Base-by-base conservation (phyloP, 1,140 invertebrate genomes). In the Trinorchestia longiramus region DNA sequence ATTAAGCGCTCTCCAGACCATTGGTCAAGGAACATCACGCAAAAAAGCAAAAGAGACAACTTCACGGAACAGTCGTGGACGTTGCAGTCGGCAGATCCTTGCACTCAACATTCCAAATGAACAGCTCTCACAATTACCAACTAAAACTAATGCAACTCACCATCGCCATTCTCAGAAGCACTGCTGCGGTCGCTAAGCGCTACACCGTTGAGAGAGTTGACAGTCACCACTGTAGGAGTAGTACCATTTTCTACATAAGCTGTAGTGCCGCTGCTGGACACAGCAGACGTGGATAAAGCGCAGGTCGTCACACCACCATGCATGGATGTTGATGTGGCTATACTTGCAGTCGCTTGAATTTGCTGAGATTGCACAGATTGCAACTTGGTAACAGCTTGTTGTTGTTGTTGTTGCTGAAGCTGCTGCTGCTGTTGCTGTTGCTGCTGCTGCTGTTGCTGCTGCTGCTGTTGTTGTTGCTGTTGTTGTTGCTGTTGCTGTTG, bases 301-400 rank as follows among this genome's bases (percentile, higher is more conserved):
- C 62, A 77, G 28, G 62, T 77, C 62, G 62, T 77, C 96, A 96
- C 87, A 96, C 96, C 45, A 96, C 97, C 88, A 41, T 90, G 42
- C 88, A 90, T 15, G 11, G 88, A 42, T 11, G 88, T 42, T 42
- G 88, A 77, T 36, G 62, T 42, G 41, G 88, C 96, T 77, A 90
- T 42, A 36, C 43, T 90, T 42, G 88, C n/a, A 42, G 4, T 90
- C 96, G 96, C 96, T 87, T 95, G 96, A 77, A 57, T 95, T 92
- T 95, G 97, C 95, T 97, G 97, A 88, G 97, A 97, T 11, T 97
- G 96, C 96, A 97, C 97, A 95, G 95, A 40, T 19, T 97, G 97
- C 36, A 95, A 95, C 90, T 96, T 87, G 45, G 88, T 44, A 19
- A 43, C 28, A 6, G 77, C 42, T 91, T 96, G 96, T 43, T 96